Percentiles rank a stretch among this genome's conserved stretches.
These are phyloP conservation scores for Pseudochaenichthys georgianus DNA, from an alignment of 2,797 vertebrate genomes.

Conservation along the genomic window DNA sequence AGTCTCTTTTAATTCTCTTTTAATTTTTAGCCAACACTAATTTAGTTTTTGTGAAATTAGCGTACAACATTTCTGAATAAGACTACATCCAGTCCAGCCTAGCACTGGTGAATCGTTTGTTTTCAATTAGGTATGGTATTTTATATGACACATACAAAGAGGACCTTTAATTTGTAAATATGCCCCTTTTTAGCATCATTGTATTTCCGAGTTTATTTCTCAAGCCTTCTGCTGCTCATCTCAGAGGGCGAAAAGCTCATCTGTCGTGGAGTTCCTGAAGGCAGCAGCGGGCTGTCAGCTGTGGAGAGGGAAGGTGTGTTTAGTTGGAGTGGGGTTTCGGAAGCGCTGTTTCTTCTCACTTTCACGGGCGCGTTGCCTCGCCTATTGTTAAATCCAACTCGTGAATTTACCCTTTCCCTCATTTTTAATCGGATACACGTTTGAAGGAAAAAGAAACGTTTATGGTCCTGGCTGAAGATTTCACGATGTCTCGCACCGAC, in stretches of 20 bases:
- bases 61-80: not conserved
- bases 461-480: constrained; percentile 91
- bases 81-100: not conserved
- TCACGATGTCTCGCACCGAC: constrained; percentile 96
- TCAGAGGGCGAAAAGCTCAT: not conserved
- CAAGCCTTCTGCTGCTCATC: too few species aligned
- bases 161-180: not conserved
- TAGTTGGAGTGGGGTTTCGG: constrained; percentile 69
- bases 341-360: constrained; percentile 48
- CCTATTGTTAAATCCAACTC: constrained; percentile 34
- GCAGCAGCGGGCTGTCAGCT: constrained; percentile 73
- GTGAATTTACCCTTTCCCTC: not conserved
- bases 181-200: not conserved
- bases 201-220: not conserved
- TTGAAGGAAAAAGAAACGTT: constrained; percentile 75
- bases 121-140: not conserved
- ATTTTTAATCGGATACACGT: constrained; percentile 72
- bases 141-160: not conserved
- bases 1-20: too few species aligned
- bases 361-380: constrained; percentile 42
- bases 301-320: constrained; percentile 74
- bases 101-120: accelerated
- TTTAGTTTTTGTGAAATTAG: not conserved
- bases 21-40: too few species aligned
- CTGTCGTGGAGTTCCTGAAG: constrained; percentile 41